Conservation (phyloP, 2,113 vertebrate species). For the Choloepus hoffmanni region DNA sequence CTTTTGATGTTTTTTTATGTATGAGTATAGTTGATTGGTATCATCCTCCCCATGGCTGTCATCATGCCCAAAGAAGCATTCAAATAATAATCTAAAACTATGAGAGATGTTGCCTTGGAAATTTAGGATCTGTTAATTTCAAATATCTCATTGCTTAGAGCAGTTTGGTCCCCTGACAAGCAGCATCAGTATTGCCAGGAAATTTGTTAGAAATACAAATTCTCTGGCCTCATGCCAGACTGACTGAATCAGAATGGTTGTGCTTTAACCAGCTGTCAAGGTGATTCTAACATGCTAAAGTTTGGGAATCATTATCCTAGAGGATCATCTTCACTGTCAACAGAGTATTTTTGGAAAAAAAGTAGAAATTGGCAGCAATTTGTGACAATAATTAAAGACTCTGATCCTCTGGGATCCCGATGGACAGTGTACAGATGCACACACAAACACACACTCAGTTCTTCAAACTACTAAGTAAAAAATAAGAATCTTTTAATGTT, state of each 20-base stretch:
- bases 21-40: background rate
- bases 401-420: background rate
- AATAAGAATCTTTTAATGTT: background rate
- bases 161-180: background rate
- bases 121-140: background rate
- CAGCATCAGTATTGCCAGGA: background rate
- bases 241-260: background rate
- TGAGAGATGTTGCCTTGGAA: background rate
- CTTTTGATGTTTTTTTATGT: background rate
- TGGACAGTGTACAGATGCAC: too few relatives aligned
- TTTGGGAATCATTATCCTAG: background rate
- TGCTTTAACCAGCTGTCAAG: background rate
- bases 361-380: background rate
- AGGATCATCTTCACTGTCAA: background rate
- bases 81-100: background rate
- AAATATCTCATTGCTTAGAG: background rate
- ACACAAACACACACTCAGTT: fast-evolving
- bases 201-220: conserved; percentile 3
- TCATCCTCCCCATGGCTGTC: background rate
- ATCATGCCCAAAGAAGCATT: background rate
- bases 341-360: background rate
- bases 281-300: background rate
- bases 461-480: background rate
- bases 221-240: background rate
- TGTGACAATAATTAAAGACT: background rate